Conservation (phyloP, 2,113 vertebrate species). For the Oreochromis aureus region DNA sequence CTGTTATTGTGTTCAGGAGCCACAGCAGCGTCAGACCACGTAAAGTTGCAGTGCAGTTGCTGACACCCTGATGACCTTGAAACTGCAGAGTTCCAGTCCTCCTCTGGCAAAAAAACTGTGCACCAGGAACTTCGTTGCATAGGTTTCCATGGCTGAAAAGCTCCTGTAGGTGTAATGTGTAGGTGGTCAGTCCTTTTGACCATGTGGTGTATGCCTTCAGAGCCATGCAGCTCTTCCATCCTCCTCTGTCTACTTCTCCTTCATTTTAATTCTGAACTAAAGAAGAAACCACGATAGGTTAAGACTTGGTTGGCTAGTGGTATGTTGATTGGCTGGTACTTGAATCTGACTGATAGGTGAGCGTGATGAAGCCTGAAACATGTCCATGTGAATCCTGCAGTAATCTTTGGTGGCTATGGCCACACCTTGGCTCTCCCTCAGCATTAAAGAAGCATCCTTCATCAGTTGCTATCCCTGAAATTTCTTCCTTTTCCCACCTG, state of each 20-base stretch:
- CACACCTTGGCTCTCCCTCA: neutral
- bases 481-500: neutral
- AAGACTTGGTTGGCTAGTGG: neutral
- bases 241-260: neutral
- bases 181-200: neutral
- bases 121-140: accelerated
- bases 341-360: neutral
- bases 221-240: neutral
- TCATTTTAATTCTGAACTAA: neutral
- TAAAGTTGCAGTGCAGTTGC: neutral
- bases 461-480: neutral
- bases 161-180: neutral
- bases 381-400: neutral
- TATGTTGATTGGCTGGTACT: neutral
- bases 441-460: neutral
- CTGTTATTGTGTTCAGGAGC: neutral
- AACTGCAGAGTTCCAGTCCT: neutral
- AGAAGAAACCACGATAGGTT: neutral
- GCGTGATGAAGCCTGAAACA: neutral
- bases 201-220: neutral
- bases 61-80: neutral
- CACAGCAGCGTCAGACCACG: neutral
- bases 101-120: neutral
- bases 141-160: neutral
- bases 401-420: neutral